Conservation (phyloP, 2,888 invertebrate genomes). For the Nebria salina region DNA sequence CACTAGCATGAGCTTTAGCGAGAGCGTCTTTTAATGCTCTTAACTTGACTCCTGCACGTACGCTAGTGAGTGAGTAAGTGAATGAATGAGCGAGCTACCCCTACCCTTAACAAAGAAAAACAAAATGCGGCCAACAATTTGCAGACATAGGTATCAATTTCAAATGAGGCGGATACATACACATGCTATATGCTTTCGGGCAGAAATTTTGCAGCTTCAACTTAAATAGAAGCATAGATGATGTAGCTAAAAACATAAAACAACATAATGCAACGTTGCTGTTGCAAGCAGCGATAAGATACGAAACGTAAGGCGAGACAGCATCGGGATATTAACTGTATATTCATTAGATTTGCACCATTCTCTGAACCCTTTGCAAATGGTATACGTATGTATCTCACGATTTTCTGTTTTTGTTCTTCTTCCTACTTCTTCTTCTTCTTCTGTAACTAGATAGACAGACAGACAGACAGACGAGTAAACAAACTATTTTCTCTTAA, state of each 20-base stretch:
- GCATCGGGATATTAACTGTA: constrained; percentile 11
- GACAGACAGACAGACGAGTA: too few relatives aligned
- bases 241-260: background rate
- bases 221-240: background rate
- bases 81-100: background rate
- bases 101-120: background rate
- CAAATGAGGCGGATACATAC: too few relatives aligned
- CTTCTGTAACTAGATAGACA: too few relatives aligned
- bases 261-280: background rate
- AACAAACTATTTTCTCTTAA: too few relatives aligned
- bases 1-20: background rate
- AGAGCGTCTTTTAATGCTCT: constrained; percentile 49
- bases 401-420: too few relatives aligned
- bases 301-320: constrained; percentile 15
- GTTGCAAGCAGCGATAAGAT: background rate
- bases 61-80: background rate
- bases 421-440: too few relatives aligned
- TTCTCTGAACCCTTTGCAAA: background rate
- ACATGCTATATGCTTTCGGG: too few relatives aligned
- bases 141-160: too few relatives aligned
- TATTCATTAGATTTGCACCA: constrained; percentile 5
- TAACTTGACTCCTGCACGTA: constrained; percentile 50
- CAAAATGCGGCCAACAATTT: too few relatives aligned
- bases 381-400: background rate
- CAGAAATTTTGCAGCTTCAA: background rate